A percentile compares a stretch with the other conserved stretches of the same genome.
Evolutionary conservation across 2,113 vertebrate genomes (phyloP).

Genomic region (Myanophis thanlyinensis): DNA sequence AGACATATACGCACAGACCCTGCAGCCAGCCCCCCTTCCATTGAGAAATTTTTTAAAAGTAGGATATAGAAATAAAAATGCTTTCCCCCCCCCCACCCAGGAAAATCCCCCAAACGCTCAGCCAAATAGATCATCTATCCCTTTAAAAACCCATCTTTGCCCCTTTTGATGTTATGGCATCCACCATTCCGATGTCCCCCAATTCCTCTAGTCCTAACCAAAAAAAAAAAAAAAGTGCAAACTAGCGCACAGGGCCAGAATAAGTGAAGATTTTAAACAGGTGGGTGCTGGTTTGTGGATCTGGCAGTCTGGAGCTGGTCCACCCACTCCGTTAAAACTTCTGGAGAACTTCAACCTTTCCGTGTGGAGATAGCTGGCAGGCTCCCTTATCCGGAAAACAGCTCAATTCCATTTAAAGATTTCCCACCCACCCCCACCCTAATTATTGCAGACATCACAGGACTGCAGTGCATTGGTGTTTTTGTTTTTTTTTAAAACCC

Average conservation of each 20-base stretch:
- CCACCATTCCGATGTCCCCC: neutral
- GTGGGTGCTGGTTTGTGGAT: neutral
- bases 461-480: constrained; percentile 10
- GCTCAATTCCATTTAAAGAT: neutral
- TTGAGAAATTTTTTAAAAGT: neutral
- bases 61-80: neutral
- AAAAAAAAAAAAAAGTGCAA: neutral
- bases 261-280: neutral
- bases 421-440: too few relatives aligned
- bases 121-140: neutral
- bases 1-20: neutral
- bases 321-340: neutral
- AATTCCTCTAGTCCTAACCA: neutral
- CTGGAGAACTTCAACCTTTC: neutral
- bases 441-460: neutral
- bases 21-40: too few relatives aligned
- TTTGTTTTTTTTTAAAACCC: constrained; percentile 28
- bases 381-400: neutral
- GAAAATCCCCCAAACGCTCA: neutral
- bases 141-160: neutral
- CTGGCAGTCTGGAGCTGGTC: neutral
- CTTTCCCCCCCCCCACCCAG: fast-evolving
- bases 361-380: neutral
- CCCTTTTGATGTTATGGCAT: neutral
- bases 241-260: neutral